These are phyloP conservation scores for Alloscopus bannaensis DNA, from an alignment of 2,888 invertebrate species.

Conservation along the genomic window DNA sequence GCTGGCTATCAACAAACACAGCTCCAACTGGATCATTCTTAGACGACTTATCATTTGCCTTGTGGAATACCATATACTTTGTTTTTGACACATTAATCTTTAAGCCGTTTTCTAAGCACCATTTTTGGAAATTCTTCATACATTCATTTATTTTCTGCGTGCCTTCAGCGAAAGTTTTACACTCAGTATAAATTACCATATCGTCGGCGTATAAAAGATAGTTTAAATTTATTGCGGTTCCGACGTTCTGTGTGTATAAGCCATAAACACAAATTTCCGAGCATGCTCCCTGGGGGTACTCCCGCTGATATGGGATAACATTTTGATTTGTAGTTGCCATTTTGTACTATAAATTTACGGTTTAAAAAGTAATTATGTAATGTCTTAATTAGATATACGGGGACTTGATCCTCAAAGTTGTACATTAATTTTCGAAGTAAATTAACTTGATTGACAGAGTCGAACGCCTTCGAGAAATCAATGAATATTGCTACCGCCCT, in stretches of 20 bases:
- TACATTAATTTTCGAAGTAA: slow-evolving; percentile 38
- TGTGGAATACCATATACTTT: slow-evolving; percentile 42
- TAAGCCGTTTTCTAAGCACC: slow-evolving; percentile 28
- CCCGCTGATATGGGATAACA: too few species aligned
- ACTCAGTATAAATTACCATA: slow-evolving; percentile 10
- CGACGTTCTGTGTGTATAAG: too few species aligned
- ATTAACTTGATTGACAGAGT: slow-evolving; percentile 8
- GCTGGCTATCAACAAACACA: not conserved
- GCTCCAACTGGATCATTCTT: not conserved
- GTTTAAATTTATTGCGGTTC: not conserved
- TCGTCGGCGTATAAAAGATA: slow-evolving; percentile 20
- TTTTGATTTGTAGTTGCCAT: too few species aligned
- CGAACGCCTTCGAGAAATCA: slow-evolving; percentile 60
- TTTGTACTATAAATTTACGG: too few species aligned
- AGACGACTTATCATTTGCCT: not conserved
- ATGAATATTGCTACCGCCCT: slow-evolving; percentile 40
- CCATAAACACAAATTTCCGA: too few species aligned
- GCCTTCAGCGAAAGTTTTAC: not conserved
- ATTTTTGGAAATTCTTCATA: not conserved
- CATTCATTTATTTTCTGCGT: not conserved
- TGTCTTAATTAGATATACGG: slow-evolving; percentile 27
- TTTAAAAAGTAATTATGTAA: slow-evolving; percentile 25
- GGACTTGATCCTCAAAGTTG: slow-evolving; percentile 10
- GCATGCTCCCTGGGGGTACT: too few species aligned
- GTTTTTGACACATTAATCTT: slow-evolving; percentile 48